Evolutionary conservation across 2,888 invertebrate species (phyloP).

Genomic region (Melangyna quadrimaculata): DNA sequence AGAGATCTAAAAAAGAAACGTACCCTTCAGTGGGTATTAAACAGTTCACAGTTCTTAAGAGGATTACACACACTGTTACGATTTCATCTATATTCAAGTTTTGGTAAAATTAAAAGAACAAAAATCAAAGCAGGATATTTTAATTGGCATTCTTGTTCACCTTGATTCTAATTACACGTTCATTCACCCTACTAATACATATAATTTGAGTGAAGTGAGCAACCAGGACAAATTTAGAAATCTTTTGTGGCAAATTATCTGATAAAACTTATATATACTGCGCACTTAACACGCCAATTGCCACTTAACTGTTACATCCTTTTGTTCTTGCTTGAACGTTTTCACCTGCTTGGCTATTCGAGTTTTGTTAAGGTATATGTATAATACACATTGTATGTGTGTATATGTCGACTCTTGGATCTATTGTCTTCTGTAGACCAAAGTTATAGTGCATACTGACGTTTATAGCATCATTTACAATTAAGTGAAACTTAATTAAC

Average conservation of each 20-base stretch:
- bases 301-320: conserved; percentile 19
- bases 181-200: not conserved
- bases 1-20: conserved; percentile 34
- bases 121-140: conserved; percentile 27
- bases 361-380: not conserved
- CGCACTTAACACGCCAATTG: conserved; percentile 21
- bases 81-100: not conserved
- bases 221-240: conserved; percentile 14
- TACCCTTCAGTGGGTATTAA: conserved; percentile 14
- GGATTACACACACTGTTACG: conserved; percentile 7
- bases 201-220: not conserved
- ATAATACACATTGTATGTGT: not conserved
- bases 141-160: conserved; percentile 47
- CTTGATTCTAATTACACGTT: conserved; percentile 31
- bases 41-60: not conserved
- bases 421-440: not conserved
- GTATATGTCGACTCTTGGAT: not conserved
- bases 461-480: not conserved
- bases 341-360: not conserved
- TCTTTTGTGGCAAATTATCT: conserved; percentile 23
- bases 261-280: not conserved
- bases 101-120: not conserved
- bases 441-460: not conserved
- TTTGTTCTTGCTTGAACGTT: conserved; percentile 1
- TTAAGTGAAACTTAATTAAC: conserved; percentile 12